These are phyloP conservation scores for Anthopleura xanthogrammica DNA, from an alignment of 92 coral and sea anemone species.

Conservation along the genomic window DNA sequence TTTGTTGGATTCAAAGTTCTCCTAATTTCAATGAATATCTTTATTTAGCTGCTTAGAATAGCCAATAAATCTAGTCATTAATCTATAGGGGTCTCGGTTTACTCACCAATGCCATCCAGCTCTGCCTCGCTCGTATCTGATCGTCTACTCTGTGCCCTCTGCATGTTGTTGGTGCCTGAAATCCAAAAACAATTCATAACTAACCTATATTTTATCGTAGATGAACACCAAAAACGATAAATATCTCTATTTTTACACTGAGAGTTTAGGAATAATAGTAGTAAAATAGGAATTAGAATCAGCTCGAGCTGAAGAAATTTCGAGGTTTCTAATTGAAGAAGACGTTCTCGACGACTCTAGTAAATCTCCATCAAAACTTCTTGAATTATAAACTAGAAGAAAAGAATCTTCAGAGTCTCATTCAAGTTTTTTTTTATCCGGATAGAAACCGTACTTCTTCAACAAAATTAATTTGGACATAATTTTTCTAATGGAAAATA, in stretches of 20 bases:
- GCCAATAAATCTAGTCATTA: background rate
- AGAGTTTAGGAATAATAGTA: no score
- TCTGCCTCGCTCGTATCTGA: constrained; percentile 96
- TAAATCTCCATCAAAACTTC: background rate
- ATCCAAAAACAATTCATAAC: background rate
- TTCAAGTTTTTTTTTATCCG: background rate
- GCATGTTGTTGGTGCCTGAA: constrained; percentile 45
- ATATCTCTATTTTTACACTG: background rate
- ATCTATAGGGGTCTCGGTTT: background rate
- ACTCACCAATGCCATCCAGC: constrained; percentile 92
- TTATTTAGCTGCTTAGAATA: background rate
- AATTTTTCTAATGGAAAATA: background rate
- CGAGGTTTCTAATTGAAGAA: background rate
- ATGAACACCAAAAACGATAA: background rate
- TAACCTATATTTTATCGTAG: background rate
- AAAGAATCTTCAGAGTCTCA: background rate
- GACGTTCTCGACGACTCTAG: background rate
- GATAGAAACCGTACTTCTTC: background rate
- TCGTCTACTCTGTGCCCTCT: constrained; percentile 90
- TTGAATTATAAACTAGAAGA: background rate
- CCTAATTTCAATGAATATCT: background rate
- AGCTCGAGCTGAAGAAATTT: background rate
- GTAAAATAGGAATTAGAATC: background rate
- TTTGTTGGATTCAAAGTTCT: background rate
- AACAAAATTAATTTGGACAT: background rate